Evolutionary conservation across 2,113 vertebrate genomes (phyloP).

Genomic region (Halichoerus grypus): DNA sequence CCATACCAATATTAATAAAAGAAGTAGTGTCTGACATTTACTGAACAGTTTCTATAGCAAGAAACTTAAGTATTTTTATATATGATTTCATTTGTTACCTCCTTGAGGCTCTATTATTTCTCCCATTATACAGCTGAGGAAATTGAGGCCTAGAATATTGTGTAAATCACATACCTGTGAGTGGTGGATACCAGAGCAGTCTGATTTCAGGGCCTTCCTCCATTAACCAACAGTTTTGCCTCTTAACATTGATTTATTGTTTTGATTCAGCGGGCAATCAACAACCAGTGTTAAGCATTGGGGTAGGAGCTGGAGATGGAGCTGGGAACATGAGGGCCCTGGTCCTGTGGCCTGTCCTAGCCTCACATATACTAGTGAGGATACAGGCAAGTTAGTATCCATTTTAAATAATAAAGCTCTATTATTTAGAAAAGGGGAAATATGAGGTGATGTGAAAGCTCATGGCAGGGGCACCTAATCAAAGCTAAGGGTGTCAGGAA

Average conservation of each 20-base stretch:
- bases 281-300: not conserved
- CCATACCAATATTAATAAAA: not conserved
- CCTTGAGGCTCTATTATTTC: not conserved
- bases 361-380: not conserved
- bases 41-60: not conserved
- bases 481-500: not conserved
- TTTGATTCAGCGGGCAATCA: not conserved
- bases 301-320: not conserved
- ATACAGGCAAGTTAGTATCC: not conserved
- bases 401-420: not conserved
- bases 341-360: not conserved
- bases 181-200: not conserved
- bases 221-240: not conserved
- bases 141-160: not conserved
- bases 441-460: not conserved
- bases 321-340: not conserved
- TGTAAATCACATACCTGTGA: not conserved
- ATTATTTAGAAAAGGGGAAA: not conserved
- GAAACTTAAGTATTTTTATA: not conserved
- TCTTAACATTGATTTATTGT: not conserved
- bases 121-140: not conserved
- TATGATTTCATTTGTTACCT: constrained; percentile 1
- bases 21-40: not conserved
- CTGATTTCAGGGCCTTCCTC: not conserved
- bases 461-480: not conserved